These are phyloP conservation scores for Spatula clypeata DNA, from an alignment of 2,797 vertebrate genomes.

Conservation along the genomic window DNA sequence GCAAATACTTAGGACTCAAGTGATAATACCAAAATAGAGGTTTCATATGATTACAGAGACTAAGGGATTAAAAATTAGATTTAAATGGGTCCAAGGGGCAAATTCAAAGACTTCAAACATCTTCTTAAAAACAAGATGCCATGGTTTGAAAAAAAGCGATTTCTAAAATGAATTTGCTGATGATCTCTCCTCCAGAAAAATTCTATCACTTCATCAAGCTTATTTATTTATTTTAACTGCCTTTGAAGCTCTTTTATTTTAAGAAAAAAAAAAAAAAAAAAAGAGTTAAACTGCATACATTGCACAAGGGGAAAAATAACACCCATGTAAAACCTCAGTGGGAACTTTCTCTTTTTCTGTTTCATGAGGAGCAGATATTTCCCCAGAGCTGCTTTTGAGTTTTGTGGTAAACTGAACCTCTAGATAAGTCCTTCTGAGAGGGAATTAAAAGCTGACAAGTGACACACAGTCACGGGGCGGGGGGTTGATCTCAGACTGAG, in stretches of 20 bases:
- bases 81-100: conserved; percentile 74
- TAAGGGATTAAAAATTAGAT: conserved; percentile 78
- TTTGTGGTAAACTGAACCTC: not conserved
- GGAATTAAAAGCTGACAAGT: not conserved
- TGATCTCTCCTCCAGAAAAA: conserved; percentile 74
- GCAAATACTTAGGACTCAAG: conserved; percentile 70
- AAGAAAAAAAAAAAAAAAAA: not conserved
- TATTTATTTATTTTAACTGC: conserved; percentile 75
- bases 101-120: conserved; percentile 79
- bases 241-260: conserved; percentile 78
- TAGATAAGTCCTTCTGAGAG: not conserved
- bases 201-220: conserved; percentile 70
- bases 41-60: conserved; percentile 73
- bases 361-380: conserved; percentile 8
- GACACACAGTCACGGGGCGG: not conserved
- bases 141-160: conserved; percentile 41
- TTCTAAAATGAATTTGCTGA: conserved; percentile 57
- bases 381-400: not conserved
- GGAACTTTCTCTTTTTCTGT: conserved; percentile 44
- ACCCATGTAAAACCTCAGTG: conserved; percentile 31
- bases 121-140: conserved; percentile 56
- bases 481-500: rapidly evolving
- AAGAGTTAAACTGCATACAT: conserved; percentile 51
- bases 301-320: conserved; percentile 62
- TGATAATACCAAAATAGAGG: conserved; percentile 71